Evolutionary conservation across 2,888 invertebrate genomes (phyloP), one percentile per base, ranked within the genome.

Genomic region (Coelinius sp.): DNA sequence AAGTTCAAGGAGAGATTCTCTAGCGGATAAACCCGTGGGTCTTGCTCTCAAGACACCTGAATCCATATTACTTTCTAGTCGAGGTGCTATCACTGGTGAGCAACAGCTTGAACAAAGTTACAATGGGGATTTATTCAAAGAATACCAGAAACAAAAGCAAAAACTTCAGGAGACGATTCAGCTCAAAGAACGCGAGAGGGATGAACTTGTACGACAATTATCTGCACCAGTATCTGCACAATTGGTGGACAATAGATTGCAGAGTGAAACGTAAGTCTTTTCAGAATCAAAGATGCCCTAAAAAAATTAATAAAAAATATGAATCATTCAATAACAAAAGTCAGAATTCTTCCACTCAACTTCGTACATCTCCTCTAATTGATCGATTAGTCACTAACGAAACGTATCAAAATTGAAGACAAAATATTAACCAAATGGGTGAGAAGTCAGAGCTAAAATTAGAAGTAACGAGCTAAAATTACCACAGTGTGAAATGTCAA

Each of bases 121-220:
- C 81, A 90, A 89, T 83, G 91, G 94, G 62, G 95, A 95, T 83
- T 88, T 95, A 71, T 91, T 94, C 80, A 94, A 93, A 82, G 94
- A 95, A 84, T 95, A 94, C 84, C 95, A 95, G 86, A 92, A 93
- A 78, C 93, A 94, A 81, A 94, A 94, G 82, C 93, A 93, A 85
- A 91, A 92, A 75, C 84, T 91, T 70, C 91, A 91, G 81, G 91
- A 91, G 77, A 89, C 91, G 35, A 84, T 91, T 76, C 89, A 89
- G 27, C 82, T 89, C 46, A 88, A 90, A 76, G 91, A 90, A 77
- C 87, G 87, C 71, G 90, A 91, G 79, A 82, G 90, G 68, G 91
- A 91, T 75, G 91, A 91, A 77, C 84, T 91, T 52, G 84, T 90
- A 65, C 86, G 88, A 70, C 88, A 88, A 76, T 86, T 90, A 76